Evolutionary conservation across 2,888 invertebrate species (phyloP).

Genomic region (Pycnomerus fuliginosus): DNA sequence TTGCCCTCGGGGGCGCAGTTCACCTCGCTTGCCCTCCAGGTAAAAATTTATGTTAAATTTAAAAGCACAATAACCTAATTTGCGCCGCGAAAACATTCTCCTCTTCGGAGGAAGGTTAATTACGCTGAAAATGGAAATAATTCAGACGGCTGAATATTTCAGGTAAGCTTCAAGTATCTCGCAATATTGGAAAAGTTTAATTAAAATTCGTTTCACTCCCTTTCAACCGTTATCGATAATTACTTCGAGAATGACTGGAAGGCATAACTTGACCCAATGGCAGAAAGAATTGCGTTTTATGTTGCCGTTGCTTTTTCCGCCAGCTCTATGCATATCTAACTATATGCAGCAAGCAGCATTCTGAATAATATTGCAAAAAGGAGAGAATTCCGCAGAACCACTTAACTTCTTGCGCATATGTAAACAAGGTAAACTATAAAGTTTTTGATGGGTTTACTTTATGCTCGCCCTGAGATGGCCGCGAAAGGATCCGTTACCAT

Average conservation of each 20-base stretch:
- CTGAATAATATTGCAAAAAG: conserved; percentile 27
- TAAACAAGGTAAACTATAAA: conserved; percentile 35
- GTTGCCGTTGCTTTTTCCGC: conserved; percentile 14
- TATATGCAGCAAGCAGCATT: conserved; percentile 9
- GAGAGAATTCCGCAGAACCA: conserved; percentile 17
- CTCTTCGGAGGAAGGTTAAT: conserved; percentile 10
- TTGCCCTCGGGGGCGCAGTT: conserved; percentile 82
- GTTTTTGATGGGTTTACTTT: conserved; percentile 36
- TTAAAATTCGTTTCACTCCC: conserved; percentile 10
- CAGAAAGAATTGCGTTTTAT: conserved; percentile 11
- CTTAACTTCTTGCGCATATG: conserved; percentile 32
- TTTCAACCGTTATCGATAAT: too few species aligned
- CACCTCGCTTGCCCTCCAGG: conserved; percentile 83
- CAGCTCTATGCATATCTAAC: conserved; percentile 23
- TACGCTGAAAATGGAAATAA: conserved; percentile 11
- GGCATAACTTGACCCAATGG: too few species aligned
- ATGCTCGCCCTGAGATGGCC: conserved; percentile 12
- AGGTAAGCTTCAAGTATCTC: too few species aligned
- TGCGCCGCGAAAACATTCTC: conserved; percentile 8
- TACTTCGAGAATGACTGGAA: too few species aligned
- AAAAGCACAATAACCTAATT: conserved; percentile 13
- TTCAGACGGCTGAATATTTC: conserved; percentile 5
- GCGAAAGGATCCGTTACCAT: conserved; percentile 5
- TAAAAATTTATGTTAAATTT: too few species aligned
- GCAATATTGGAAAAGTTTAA: conserved; percentile 17